A percentile compares a stretch with the other conserved stretches of the same genome.
Evolutionary conservation across 1,140 invertebrate species (phyloP).

Genomic region (Myzus persicae): DNA sequence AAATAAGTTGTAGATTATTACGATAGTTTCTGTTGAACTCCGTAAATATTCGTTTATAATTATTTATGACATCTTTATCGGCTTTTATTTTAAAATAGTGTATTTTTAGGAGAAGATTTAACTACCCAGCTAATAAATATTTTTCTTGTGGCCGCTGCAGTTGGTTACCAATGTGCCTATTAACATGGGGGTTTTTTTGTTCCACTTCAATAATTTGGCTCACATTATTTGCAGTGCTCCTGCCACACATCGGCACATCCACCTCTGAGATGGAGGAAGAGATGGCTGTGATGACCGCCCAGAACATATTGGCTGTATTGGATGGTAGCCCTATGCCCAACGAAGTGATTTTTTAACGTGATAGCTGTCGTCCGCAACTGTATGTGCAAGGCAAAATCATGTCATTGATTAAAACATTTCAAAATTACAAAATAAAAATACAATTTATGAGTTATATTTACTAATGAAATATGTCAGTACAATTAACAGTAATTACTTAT

Average conservation of each 20-base stretch:
- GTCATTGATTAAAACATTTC: background rate
- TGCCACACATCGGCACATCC: constrained; percentile 88
- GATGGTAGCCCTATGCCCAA: constrained; percentile 72
- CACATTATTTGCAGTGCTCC: constrained; percentile 55
- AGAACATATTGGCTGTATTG: constrained; percentile 81
- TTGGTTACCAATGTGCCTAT: background rate
- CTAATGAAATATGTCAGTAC: too few relatives aligned
- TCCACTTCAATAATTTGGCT: background rate
- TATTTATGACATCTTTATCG: background rate
- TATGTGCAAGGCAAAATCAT: background rate
- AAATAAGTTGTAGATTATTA: background rate
- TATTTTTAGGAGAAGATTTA: background rate
- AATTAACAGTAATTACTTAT: too few relatives aligned
- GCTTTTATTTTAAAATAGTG: background rate
- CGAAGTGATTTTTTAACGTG: constrained; percentile 11
- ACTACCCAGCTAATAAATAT: background rate
- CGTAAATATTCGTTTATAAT: background rate
- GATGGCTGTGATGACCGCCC: constrained; percentile 80
- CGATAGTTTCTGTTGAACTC: background rate
- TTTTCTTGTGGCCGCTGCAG: background rate
- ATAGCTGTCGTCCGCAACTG: background rate
- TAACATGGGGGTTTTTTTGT: background rate
- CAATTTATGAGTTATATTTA: too few relatives aligned
- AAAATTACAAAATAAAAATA: background rate
- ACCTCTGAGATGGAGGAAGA: constrained; percentile 77